Evolutionary conservation across 2,888 invertebrate species (phyloP).

Genomic region (Linnaemya vulpina): DNA sequence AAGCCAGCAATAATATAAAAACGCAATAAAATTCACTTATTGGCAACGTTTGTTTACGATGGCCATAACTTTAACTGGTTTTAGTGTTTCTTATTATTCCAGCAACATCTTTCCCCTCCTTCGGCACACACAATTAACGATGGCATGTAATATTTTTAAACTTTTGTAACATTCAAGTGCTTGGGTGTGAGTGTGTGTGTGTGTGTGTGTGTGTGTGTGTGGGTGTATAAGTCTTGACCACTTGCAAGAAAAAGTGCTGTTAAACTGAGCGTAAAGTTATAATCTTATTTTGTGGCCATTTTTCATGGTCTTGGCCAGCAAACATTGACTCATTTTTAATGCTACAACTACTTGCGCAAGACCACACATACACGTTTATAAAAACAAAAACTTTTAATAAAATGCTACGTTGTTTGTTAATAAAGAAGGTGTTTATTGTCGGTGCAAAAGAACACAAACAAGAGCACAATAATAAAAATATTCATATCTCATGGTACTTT

Average conservation of each 20-base stretch:
- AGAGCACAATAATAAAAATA: conserved; percentile 1
- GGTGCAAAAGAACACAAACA: not conserved
- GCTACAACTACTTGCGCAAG: not conserved
- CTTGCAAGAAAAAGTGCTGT: conserved; percentile 42
- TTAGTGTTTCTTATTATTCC: conserved; percentile 28
- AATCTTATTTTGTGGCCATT: conserved; percentile 58
- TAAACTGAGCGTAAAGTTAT: conserved; percentile 68
- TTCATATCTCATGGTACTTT: not conserved
- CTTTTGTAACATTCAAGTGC: not conserved
- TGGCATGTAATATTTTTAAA: conserved; percentile 23
- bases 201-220: not conserved
- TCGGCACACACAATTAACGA: conserved; percentile 5
- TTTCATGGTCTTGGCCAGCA: conserved; percentile 4
- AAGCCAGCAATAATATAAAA: conserved; percentile 25
- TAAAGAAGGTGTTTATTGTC: conserved; percentile 50
- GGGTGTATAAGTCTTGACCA: conserved; percentile 8
- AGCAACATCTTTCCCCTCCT: not conserved
- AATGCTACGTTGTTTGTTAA: not conserved
- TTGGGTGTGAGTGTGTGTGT: conserved; percentile 13
- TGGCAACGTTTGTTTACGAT: conserved; percentile 27
- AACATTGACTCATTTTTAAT: conserved; percentile 32
- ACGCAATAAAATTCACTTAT: conserved; percentile 50
- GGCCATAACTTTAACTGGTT: conserved; percentile 27
- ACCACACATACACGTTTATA: not conserved
- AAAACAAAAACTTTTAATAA: not conserved